These are phyloP conservation scores for Crenuchus spilurus DNA, from an alignment of 2,797 vertebrate genomes.

Conservation along the genomic window DNA sequence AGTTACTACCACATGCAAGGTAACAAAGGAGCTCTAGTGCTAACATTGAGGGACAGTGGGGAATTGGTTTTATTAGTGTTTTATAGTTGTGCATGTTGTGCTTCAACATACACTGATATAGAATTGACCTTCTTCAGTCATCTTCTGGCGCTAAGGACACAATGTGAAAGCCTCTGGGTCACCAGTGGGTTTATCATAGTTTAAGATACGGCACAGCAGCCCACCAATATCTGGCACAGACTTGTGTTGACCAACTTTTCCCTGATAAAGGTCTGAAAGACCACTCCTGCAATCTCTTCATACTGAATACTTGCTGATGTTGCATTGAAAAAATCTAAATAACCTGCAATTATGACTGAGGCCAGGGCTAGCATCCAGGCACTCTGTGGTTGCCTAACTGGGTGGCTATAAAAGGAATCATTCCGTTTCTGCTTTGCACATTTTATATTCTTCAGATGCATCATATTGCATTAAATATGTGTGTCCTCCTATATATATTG, in stretches of 20 bases:
- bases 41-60: no score
- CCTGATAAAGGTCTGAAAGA: conserved; percentile 27
- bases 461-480: not conserved
- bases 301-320: conserved; percentile 50
- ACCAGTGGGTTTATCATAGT: not conserved
- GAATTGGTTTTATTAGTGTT: no score
- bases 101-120: no score
- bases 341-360: conserved; percentile 47
- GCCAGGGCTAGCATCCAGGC: conserved; percentile 32
- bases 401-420: conserved; percentile 48
- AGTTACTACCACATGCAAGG: no score
- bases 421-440: conserved; percentile 34
- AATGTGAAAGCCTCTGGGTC: no score
- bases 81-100: no score
- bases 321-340: conserved; percentile 48
- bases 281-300: conserved; percentile 3
- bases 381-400: conserved; percentile 25
- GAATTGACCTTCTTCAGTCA: not conserved
- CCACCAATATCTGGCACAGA: not conserved
- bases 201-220: not conserved
- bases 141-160: not conserved
- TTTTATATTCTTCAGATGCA: conserved; percentile 34
- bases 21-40: no score
- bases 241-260: not conserved
- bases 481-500: not conserved